Evolutionary conservation across 1,140 invertebrate genomes (phyloP), one percentile per base, ranked within the genome.

Genomic region (Musca vetustissima): DNA sequence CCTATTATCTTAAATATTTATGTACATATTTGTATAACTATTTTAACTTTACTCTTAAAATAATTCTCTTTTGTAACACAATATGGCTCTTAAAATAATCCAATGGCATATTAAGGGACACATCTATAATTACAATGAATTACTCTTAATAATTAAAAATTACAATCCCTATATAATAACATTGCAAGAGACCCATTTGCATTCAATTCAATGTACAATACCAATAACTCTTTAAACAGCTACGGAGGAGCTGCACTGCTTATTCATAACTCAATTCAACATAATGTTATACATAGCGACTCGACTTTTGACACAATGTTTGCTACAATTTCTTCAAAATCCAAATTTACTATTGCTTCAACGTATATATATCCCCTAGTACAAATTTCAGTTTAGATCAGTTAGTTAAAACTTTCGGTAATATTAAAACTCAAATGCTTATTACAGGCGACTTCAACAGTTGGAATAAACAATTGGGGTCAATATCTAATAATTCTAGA

Each of bases 391-490:
- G 19, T 28, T 57, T 15, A 7, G n/a, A 13, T 7, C 25, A 59
- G 6, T n/a, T 59, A 6, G 0, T 28, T 8, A 59, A 59, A 8
- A 25, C 28, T 28, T 21, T 59, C 15, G 14, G 15, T 17, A 32
- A n/a, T n/a, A n/a, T 8, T 9, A 1, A n/a, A 17, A n/a, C 22
- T 2, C 53, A 22, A n/a, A 32, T 24, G 8, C 2, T 59, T 1
- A 59, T 32, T n/a, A 32, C 55, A 32, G 55, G 55, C n/a, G 15
- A 59, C 19, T 59, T 59, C 17, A 59, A 59, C 28, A 59, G 55
- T 25, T 59, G 53, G 24, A 24, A 59, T 15, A 24, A 25, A n/a
- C 25, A 59, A 4, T 32, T 22, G 55, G 25, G 55, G 3, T 59
- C 25, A 1, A 15, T 1, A 28, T 28, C 7, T 28, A 59, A 59